A percentile compares a stretch with the other conserved stretches of the same genome.
These are phyloP conservation scores for Synanceia verrucosa DNA, from an alignment of 2,797 vertebrate species.

Conservation along the genomic window DNA sequence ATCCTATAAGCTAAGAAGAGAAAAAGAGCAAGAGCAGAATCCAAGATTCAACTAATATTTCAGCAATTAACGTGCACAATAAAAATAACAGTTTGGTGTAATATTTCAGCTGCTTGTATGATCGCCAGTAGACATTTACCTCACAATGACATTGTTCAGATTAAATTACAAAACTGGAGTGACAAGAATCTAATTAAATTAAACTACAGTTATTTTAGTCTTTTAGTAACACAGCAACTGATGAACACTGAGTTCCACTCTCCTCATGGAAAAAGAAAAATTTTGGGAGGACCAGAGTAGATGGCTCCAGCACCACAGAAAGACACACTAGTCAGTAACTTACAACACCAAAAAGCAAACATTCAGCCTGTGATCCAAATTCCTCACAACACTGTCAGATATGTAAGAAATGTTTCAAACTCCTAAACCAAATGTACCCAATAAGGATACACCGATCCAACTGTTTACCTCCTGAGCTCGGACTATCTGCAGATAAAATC, in stretches of 20 bases:
- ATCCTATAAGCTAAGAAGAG: conserved; percentile 21
- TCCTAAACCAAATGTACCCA: not conserved
- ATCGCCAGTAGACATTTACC: not conserved
- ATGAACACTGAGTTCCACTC: conserved; percentile 1
- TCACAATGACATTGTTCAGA: not conserved
- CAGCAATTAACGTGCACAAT: not conserved
- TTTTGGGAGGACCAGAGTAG: conserved; percentile 17
- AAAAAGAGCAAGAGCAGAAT: not conserved
- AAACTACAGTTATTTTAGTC: not conserved
- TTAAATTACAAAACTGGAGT: not conserved
- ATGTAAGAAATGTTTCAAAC: conserved; percentile 34
- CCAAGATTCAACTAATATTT: not conserved
- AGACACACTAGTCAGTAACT: conserved; percentile 37
- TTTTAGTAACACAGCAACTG: not conserved
- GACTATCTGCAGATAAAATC: not conserved
- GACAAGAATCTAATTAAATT: not conserved
- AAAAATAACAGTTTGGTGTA: not conserved
- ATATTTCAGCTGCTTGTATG: not conserved
- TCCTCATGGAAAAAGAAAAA: not conserved
- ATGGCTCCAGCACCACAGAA: conserved; percentile 6
- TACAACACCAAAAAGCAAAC: conserved; percentile 51
- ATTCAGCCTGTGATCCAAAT: conserved; percentile 27
- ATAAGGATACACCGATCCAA: not conserved
- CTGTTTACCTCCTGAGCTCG: not conserved
- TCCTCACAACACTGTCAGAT: conserved; percentile 37